phyloP scores from a whole-genome alignment of 2,888 invertebrate genomes.

The Erebia epiphron region DNA sequence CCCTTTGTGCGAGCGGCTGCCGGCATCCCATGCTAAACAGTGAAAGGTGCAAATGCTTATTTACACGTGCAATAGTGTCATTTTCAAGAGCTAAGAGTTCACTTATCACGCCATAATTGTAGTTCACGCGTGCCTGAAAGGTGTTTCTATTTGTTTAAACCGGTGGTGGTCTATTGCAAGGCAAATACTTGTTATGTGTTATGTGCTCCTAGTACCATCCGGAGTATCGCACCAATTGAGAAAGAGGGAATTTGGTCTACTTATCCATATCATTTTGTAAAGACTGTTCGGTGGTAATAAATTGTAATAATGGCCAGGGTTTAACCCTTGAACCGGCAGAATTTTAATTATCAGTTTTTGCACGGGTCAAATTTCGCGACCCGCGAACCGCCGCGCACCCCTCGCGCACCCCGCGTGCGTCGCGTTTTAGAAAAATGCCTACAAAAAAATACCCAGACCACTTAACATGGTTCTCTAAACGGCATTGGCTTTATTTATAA shows the following conservation, averaged over 20 bases:
- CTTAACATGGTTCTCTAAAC: too few relatives aligned
- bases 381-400: too few relatives aligned
- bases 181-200: slow-evolving; percentile 12
- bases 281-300: too few relatives aligned
- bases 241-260: not conserved
- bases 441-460: too few relatives aligned
- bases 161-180: slow-evolving; percentile 2
- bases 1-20: slow-evolving; percentile 3
- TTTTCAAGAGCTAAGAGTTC: slow-evolving; percentile 19
- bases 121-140: slow-evolving; percentile 22
- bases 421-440: too few relatives aligned
- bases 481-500: too few relatives aligned
- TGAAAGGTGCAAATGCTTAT: slow-evolving; percentile 38
- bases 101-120: slow-evolving; percentile 30
- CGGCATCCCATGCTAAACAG: slow-evolving; percentile 29
- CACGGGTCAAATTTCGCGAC: too few relatives aligned
- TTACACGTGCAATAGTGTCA: slow-evolving; percentile 34
- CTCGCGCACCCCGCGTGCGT: too few relatives aligned
- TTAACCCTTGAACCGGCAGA: too few relatives aligned
- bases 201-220: slow-evolving; percentile 5
- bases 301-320: too few relatives aligned
- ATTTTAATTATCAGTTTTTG: too few relatives aligned
- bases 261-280: too few relatives aligned
- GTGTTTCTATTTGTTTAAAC: slow-evolving; percentile 21
- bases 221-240: not conserved